phyloP scores from a whole-genome alignment of 2,113 vertebrate species.

The Vulpes lagopus region DNA sequence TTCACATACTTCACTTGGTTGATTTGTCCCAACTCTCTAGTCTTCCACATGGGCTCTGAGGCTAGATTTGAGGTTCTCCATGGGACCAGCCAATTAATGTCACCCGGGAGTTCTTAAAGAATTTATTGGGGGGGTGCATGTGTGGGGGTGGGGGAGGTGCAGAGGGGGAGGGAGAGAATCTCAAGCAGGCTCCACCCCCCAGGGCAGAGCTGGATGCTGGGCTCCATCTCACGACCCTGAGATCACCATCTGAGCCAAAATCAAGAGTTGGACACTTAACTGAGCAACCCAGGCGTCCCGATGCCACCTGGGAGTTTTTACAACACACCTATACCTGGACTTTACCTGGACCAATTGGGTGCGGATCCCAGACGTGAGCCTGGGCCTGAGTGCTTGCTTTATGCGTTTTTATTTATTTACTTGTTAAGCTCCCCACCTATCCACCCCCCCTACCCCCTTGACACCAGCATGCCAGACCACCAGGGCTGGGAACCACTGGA shows the following conservation, averaged over 20 bases:
- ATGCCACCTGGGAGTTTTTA: background rate
- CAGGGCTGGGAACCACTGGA: background rate
- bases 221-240: background rate
- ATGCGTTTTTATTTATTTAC: background rate
- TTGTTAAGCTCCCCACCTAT: background rate
- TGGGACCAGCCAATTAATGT: fast-evolving
- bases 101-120: background rate
- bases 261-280: background rate
- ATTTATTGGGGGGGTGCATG: background rate
- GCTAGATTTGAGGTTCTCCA: fast-evolving
- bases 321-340: background rate
- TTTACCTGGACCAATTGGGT: background rate
- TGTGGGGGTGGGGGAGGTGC: no score
- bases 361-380: background rate
- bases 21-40: background rate
- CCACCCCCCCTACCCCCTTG: no score
- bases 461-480: background rate
- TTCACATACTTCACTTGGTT: background rate
- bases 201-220: background rate
- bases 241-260: background rate
- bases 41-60: no score
- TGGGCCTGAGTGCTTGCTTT: background rate
- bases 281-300: background rate
- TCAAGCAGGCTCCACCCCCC: background rate
- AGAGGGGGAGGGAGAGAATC: background rate